Percentiles rank a stretch among this genome's conserved stretches.
phyloP scores from a whole-genome alignment of 2,113 vertebrate genomes.

The Maylandia zebra region DNA sequence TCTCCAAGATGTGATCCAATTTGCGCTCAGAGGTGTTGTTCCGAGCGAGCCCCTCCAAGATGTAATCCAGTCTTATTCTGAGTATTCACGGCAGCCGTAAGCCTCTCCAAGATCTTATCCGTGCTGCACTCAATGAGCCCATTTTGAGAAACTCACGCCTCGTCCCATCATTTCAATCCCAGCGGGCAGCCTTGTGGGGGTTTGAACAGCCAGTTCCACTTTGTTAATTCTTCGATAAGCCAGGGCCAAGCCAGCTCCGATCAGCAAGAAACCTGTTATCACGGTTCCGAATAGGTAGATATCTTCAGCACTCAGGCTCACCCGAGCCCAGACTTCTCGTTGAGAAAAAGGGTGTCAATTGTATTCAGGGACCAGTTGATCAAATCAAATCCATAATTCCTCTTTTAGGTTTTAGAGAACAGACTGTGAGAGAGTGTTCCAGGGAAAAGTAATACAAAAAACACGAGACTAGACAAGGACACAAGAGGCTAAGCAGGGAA shows the following conservation, averaged over 20 bases:
- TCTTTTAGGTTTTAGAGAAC: not conserved
- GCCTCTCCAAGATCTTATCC: rapidly evolving
- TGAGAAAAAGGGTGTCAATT: not conserved
- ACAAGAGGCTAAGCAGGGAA: not conserved
- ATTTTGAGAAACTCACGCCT: too few relatives aligned
- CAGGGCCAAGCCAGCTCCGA: not conserved
- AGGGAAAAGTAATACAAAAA: not conserved
- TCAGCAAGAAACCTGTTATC: not conserved
- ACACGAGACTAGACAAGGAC: not conserved
- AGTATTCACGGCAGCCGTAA: too few relatives aligned
- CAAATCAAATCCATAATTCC: not conserved
- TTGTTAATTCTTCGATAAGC: not conserved
- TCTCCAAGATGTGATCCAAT: too few relatives aligned
- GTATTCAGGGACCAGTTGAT: not conserved
- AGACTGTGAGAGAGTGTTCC: not conserved
- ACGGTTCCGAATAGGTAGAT: not conserved
- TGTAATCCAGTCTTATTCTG: too few relatives aligned
- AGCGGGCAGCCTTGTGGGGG: not conserved
- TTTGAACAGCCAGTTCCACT: not conserved
- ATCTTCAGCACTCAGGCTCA: not conserved
- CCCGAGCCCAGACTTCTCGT: rapidly evolving
- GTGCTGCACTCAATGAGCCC: too few relatives aligned
- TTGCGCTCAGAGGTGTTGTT: too few relatives aligned
- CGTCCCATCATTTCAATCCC: not conserved
- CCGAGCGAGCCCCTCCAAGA: rapidly evolving